Percentiles rank a stretch among this genome's conserved stretches.
Evolutionary conservation across 2,113 vertebrate genomes (phyloP).

Genomic region (Gymnorhina tibicen): DNA sequence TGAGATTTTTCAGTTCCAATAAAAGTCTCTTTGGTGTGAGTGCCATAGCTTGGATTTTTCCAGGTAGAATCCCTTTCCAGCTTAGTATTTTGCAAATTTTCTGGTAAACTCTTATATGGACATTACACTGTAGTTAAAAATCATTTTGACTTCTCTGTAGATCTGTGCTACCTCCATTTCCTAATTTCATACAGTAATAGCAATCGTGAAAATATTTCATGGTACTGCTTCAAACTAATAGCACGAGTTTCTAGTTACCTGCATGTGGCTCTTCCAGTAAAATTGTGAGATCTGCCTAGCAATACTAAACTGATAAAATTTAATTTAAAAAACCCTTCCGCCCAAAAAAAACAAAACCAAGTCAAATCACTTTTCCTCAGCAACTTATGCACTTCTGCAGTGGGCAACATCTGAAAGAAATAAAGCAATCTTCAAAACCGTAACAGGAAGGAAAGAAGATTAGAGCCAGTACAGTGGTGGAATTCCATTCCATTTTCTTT

Average conservation of each 20-base stretch:
- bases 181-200: background rate
- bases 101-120: background rate
- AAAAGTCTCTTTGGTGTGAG: background rate
- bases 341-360: background rate
- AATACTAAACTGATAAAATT: background rate
- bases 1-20: background rate
- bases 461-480: background rate
- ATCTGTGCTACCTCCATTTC: background rate
- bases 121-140: background rate
- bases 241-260: background rate
- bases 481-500: background rate
- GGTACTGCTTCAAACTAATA: background rate
- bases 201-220: background rate
- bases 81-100: background rate
- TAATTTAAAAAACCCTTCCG: accelerated
- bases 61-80: background rate
- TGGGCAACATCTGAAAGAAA: background rate
- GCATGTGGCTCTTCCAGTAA: background rate
- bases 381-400: background rate
- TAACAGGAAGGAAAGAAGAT: background rate
- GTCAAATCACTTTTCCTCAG: background rate
- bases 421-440: background rate
- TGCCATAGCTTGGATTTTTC: background rate
- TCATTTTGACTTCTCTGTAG: background rate
- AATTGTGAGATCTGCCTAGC: background rate